Evolutionary conservation across 30 jellyfish, hydroid and myxozoan species (phyloP).

Genomic region (Hydractinia symbiolongicarpus): DNA sequence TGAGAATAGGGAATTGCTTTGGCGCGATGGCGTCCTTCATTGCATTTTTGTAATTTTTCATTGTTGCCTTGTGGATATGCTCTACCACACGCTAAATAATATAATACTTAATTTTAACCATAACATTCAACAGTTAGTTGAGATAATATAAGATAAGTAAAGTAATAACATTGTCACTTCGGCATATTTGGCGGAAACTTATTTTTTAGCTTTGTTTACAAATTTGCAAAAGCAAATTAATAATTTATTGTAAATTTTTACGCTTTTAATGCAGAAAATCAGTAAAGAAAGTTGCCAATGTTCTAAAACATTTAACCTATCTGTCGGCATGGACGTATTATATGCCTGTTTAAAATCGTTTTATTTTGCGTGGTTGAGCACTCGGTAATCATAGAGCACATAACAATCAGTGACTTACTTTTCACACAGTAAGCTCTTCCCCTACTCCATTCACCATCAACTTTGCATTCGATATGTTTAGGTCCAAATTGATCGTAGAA

Average conservation of each 20-base stretch:
- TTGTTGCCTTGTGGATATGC: not conserved
- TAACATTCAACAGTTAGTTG: too few relatives aligned
- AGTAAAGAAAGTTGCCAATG: too few relatives aligned
- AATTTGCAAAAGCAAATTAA: too few relatives aligned
- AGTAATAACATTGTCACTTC: too few relatives aligned
- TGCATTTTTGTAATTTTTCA: constrained; percentile 16
- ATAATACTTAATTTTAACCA: not conserved
- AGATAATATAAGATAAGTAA: too few relatives aligned
- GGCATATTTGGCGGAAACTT: too few relatives aligned
- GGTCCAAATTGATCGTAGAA: constrained; percentile 26
- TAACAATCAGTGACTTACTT: constrained; percentile 11
- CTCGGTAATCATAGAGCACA: too few relatives aligned
- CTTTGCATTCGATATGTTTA: constrained; percentile 11
- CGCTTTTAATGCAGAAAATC: too few relatives aligned
- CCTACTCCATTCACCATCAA: constrained; percentile 18
- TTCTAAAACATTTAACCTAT: too few relatives aligned
- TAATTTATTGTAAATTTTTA: too few relatives aligned
- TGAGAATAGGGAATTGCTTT: constrained; percentile 12
- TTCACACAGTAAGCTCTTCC: constrained; percentile 32
- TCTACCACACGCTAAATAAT: constrained; percentile 31
- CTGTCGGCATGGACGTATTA: not conserved
- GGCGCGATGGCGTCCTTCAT: constrained; percentile 25
- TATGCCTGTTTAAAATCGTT: not conserved
- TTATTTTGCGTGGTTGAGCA: too few relatives aligned
- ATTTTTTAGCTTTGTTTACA: too few relatives aligned